Evolutionary conservation across 2,888 invertebrate genomes (phyloP).

Genomic region (Drosophila subquinaria): DNA sequence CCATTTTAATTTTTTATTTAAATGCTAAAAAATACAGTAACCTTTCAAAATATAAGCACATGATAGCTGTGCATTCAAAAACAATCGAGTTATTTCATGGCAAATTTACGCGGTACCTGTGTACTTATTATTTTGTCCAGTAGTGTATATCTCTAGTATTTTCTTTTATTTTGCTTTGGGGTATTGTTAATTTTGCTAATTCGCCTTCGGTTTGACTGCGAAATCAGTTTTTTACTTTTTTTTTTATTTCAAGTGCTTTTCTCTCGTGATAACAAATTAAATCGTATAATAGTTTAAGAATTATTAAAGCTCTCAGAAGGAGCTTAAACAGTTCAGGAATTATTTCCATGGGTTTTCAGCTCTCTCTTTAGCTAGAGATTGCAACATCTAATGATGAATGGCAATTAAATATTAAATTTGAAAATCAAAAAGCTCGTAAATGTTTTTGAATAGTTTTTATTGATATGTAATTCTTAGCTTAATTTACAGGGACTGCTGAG

Average conservation of each 20-base stretch:
- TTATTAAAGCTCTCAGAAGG: no score
- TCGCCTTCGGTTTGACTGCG: conserved; percentile 1
- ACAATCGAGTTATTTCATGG: no score
- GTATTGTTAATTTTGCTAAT: conserved; percentile 7
- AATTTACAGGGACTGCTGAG: conserved; percentile 59
- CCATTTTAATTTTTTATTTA: no score
- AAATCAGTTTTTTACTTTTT: conserved; percentile 14
- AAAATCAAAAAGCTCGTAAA: not conserved
- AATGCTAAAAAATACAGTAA: no score
- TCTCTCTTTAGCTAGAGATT: no score
- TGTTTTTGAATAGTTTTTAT: conserved; percentile 29
- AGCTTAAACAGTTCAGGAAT: no score
- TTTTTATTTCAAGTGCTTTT: not conserved
- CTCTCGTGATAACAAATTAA: not conserved
- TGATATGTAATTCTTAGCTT: conserved; percentile 7
- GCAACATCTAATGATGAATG: no score
- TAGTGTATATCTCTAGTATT: not conserved
- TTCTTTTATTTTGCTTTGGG: conserved; percentile 11
- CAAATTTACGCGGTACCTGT: no score
- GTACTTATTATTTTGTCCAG: no score
- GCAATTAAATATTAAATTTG: not conserved
- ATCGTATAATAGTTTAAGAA: not conserved
- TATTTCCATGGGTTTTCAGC: no score
- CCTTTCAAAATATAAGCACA: no score
- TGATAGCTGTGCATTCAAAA: no score